Evolutionary conservation across 2,113 vertebrate genomes (phyloP).

Genomic region (Bostrychus sinensis): DNA sequence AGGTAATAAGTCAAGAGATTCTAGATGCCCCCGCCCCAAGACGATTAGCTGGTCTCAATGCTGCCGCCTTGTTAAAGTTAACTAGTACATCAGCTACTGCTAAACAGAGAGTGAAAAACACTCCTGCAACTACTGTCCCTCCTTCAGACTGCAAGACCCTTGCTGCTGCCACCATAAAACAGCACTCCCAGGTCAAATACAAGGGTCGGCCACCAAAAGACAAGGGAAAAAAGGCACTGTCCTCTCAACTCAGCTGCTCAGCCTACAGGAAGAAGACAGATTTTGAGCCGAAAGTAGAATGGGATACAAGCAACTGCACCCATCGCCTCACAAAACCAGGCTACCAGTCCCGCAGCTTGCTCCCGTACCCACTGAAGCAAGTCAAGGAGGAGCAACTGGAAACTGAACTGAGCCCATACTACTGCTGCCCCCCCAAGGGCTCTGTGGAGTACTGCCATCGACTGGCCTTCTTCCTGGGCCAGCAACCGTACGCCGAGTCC

Average conservation of each 20-base stretch:
- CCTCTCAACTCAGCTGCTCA: slow-evolving; percentile 72
- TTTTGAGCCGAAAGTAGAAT: slow-evolving; percentile 75
- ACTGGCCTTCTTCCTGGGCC: slow-evolving; percentile 89
- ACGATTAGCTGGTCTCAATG: slow-evolving; percentile 93
- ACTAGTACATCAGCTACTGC: slow-evolving; percentile 83
- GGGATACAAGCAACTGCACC: slow-evolving; percentile 61
- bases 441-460: slow-evolving; percentile 87
- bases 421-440: slow-evolving; percentile 80
- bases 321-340: slow-evolving; percentile 70
- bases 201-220: slow-evolving; percentile 53
- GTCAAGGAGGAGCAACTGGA: slow-evolving; percentile 81
- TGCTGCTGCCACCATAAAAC: slow-evolving; percentile 28
- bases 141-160: slow-evolving; percentile 51
- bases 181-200: slow-evolving; percentile 68
- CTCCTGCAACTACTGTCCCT: slow-evolving; percentile 68
- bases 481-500: slow-evolving; percentile 68
- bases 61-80: slow-evolving; percentile 91
- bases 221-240: slow-evolving; percentile 38
- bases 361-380: slow-evolving; percentile 75
- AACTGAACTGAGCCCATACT: slow-evolving; percentile 78
- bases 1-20: slow-evolving; percentile 50
- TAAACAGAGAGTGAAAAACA: slow-evolving; percentile 67
- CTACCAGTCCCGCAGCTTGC: slow-evolving; percentile 75
- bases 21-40: slow-evolving; percentile 83
- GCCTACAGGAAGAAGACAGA: slow-evolving; percentile 81